These are phyloP conservation scores for Meloidogyne chitwoodi DNA, from an alignment of 1,140 invertebrate species.

Conservation along the genomic window DNA sequence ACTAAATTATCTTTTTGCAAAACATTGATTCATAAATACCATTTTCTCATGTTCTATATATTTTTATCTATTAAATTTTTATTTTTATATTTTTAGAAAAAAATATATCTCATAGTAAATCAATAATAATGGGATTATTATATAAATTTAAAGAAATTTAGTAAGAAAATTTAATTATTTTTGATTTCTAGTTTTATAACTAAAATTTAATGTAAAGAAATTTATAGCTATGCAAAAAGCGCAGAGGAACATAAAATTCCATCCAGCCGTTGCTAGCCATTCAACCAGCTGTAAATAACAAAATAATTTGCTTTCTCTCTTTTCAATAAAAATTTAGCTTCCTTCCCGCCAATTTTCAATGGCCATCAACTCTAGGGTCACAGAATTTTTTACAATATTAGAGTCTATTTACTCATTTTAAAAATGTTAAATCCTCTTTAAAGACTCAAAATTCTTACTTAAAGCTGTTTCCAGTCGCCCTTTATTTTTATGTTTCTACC, in stretches of 20 bases:
- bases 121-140: too few species aligned
- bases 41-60: not conserved
- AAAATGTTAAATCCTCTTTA: not conserved
- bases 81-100: not conserved
- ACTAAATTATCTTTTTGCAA: not conserved
- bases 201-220: not conserved
- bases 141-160: not conserved
- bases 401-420: not conserved
- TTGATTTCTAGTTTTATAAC: not conserved
- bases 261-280: not conserved
- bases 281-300: not conserved
- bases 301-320: not conserved
- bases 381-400: not conserved
- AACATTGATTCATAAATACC: not conserved
- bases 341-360: not conserved
- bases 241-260: not conserved
- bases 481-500: not conserved
- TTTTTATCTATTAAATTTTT: not conserved
- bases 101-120: not conserved
- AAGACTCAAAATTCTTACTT: not conserved
- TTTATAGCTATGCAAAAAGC: not conserved
- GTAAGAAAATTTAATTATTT: not conserved
- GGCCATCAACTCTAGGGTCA: not conserved
- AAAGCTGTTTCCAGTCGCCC: not conserved
- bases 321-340: too few species aligned